phyloP scores from a whole-genome alignment of 1,140 invertebrate genomes.

The Metaphire vulgaris region DNA sequence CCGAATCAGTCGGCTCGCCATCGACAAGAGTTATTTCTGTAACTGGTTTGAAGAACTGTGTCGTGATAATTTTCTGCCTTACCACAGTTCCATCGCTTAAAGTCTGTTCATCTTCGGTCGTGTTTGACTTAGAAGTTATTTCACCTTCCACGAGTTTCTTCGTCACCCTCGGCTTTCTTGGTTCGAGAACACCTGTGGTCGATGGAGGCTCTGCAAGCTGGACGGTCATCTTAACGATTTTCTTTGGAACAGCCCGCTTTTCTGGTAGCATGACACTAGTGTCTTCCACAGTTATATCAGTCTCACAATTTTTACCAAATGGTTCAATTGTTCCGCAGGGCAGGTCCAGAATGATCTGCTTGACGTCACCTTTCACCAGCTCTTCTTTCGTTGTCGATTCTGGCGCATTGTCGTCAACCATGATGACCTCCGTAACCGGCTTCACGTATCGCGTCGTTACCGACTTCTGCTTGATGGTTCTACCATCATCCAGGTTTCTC shows the following conservation, averaged over 20 bases:
- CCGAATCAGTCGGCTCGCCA: background rate
- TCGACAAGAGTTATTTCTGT: background rate
- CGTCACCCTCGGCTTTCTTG: background rate
- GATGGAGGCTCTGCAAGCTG: background rate
- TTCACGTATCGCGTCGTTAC: background rate
- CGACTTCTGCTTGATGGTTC: background rate
- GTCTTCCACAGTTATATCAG: constrained; percentile 7
- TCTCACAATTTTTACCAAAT: background rate
- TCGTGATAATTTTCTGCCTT: constrained; percentile 31
- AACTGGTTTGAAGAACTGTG: constrained; percentile 9
- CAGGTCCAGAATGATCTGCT: background rate
- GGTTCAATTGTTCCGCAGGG: background rate
- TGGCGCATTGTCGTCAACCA: background rate
- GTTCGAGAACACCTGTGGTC: background rate
- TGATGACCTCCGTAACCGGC: background rate
- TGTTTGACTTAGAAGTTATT: background rate
- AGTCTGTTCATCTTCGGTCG: constrained; percentile 36
- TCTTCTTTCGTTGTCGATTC: background rate
- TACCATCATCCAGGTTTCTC: background rate
- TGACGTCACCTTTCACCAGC: background rate
- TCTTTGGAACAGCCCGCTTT: background rate
- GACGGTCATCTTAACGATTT: background rate
- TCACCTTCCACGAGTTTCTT: constrained; percentile 6
- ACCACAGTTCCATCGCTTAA: constrained; percentile 40
- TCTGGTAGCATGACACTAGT: background rate